These are phyloP conservation scores for Calliscelio sp. DNA, from an alignment of 2,888 invertebrate genomes.

Conservation along the genomic window DNA sequence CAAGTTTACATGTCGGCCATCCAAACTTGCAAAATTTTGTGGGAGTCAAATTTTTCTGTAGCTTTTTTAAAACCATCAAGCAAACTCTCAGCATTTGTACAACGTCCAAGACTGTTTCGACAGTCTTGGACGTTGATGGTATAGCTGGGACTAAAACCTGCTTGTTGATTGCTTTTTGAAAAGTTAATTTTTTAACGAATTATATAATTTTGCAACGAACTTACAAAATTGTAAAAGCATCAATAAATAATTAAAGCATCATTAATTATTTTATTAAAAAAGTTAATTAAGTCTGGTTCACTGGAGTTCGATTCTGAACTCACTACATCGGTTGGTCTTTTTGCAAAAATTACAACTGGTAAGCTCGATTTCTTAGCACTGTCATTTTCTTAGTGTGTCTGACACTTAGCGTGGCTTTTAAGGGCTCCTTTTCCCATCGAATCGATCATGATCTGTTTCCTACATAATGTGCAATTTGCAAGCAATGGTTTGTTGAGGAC, in stretches of 20 bases:
- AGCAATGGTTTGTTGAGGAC: conserved; percentile 16
- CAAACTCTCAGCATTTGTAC: conserved; percentile 4
- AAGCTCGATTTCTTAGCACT: conserved; percentile 21
- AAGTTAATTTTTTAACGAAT: not conserved
- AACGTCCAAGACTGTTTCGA: not conserved
- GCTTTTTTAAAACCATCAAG: conserved; percentile 49
- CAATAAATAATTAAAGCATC: no score
- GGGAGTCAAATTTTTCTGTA: conserved; percentile 36
- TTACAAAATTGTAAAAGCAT: not conserved
- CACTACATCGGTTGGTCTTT: conserved; percentile 5
- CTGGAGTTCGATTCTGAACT: not conserved
- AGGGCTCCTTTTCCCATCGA: conserved; percentile 49
- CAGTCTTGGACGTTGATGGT: conserved; percentile 7
- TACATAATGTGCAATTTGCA: conserved; percentile 24
- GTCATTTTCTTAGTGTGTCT: conserved; percentile 27
- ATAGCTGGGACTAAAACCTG: conserved; percentile 3
- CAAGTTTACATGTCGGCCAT: conserved; percentile 60
- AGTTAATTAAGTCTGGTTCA: conserved; percentile 1
- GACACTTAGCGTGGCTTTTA: conserved; percentile 46
- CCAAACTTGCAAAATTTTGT: conserved; percentile 72
- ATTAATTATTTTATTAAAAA: conserved; percentile 16
- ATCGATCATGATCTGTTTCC: conserved; percentile 25
- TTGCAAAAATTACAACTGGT: conserved; percentile 4
- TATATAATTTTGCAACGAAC: conserved; percentile 6
- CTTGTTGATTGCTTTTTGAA: conserved; percentile 4